Evolutionary conservation across 2,113 vertebrate genomes (phyloP), one percentile per base, ranked within the genome.

Genomic region (Laterallus jamaicensis): DNA sequence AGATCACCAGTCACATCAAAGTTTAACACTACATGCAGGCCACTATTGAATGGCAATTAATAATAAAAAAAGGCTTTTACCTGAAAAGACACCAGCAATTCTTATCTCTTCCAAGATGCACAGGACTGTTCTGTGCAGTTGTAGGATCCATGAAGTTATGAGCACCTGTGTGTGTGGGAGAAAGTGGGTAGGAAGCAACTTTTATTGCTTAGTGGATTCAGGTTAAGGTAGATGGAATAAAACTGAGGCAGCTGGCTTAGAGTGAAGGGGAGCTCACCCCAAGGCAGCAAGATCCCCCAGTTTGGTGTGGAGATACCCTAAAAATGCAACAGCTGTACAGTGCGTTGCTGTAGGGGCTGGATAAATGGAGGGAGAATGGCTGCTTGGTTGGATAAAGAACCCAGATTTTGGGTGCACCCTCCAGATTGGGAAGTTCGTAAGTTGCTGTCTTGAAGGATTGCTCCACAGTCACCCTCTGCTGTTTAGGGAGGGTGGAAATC

Each of bases 241-340:
- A 54, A 15, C 6, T 15, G n/a, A 31, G 25, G 35, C 18, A 28
- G 20, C 12, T 70, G 70, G 22, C 26, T 58, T 17, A 14, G 24
- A 31, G 42, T 0, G 0, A 26, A 50, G 49, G 63, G 55, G 16
- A 58, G 56, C 10, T 76, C 35, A 35, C 35, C 35, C 35, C 35
- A 35, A 35, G 35, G 35, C 35, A 35, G 35, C 35, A 35, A 35
- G 35, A 35, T 35, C 35, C 35, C 35, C 35, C 35, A 35, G 35
- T 35, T 35, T 35, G 35, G 4, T 26, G 55, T 1, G 5, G 29
- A 1, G 3, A 7, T 58, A 66, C 15, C 58, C 42, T 42, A 12
- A 4, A 32, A 29, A 15, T 2, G 6, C 54, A 18, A 1, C 0
- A 2, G 31, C 35, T 3, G 2, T 10, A 11, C 18, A 5, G 32